phyloP scores from a whole-genome alignment of 2,797 vertebrate species.

The Mallotus villosus region DNA sequence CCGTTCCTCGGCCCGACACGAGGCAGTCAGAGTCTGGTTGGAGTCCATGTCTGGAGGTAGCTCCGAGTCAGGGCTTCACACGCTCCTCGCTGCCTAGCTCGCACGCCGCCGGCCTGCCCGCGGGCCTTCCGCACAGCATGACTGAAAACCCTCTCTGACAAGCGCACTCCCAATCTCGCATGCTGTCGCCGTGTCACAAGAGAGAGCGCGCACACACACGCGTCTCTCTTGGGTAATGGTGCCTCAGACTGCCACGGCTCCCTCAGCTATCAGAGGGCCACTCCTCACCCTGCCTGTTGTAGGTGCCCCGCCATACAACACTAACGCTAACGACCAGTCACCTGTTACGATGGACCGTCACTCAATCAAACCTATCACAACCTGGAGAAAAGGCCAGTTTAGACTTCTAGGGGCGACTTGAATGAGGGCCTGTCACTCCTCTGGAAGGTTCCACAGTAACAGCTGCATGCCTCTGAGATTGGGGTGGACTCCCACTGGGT shows the following conservation, averaged over 20 bases:
- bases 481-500: not conserved
- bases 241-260: constrained; percentile 22
- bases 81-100: constrained; percentile 46
- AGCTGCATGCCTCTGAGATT: constrained; percentile 32
- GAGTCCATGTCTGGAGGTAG: constrained; percentile 98
- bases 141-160: constrained; percentile 32
- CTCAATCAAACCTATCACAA: not conserved
- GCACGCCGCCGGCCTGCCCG: constrained; percentile 31
- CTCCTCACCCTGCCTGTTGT: too few relatives aligned
- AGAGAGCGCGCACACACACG: constrained; percentile 14
- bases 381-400: not conserved
- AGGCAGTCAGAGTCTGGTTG: constrained; percentile 98
- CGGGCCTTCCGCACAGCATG: constrained; percentile 61
- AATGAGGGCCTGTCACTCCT: not conserved
- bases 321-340: not conserved
- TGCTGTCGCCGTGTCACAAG: constrained; percentile 34
- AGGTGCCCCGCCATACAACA: not conserved
- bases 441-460: not conserved
- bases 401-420: not conserved
- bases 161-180: constrained; percentile 57
- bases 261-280: constrained; percentile 20
- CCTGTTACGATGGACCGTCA: not conserved
- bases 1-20: constrained; percentile 88
- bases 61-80: constrained; percentile 64
- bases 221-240: constrained; percentile 25